Evolutionary conservation across 2,797 vertebrate genomes (phyloP).

Genomic region (Parauchenoglanis punctatus): DNA sequence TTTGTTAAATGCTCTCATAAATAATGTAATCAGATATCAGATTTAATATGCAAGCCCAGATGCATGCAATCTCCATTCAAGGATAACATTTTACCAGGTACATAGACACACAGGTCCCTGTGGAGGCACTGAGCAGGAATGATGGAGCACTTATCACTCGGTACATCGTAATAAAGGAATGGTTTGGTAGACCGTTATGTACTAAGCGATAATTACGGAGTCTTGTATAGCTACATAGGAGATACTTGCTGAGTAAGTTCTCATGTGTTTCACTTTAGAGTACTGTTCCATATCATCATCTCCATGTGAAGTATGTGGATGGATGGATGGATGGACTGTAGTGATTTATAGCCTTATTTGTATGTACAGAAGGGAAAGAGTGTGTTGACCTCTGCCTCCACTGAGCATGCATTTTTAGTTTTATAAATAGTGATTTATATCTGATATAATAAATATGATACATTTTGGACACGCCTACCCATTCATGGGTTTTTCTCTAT

Average conservation of each 20-base stretch:
- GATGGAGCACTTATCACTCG: background rate
- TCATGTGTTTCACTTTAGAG: background rate
- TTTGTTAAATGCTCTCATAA: background rate
- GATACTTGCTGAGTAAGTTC: background rate
- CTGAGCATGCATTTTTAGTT: background rate
- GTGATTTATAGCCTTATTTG: background rate
- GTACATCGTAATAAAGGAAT: background rate
- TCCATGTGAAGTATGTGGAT: background rate
- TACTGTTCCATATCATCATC: background rate
- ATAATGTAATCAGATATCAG: conserved; percentile 10
- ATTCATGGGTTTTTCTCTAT: too few species aligned
- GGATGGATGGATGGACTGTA: too few species aligned
- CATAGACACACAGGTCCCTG: background rate
- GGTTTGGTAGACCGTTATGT: background rate
- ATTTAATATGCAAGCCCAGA: background rate
- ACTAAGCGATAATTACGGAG: background rate
- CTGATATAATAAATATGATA: too few species aligned
- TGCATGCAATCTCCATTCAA: background rate
- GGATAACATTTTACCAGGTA: background rate
- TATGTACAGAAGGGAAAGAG: background rate
- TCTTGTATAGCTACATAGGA: background rate
- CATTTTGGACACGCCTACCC: too few species aligned
- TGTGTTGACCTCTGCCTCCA: background rate
- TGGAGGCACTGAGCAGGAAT: background rate
- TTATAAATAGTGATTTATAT: background rate